Conservation (phyloP, 2,888 invertebrate genomes). For the Hydraecia micacea region DNA sequence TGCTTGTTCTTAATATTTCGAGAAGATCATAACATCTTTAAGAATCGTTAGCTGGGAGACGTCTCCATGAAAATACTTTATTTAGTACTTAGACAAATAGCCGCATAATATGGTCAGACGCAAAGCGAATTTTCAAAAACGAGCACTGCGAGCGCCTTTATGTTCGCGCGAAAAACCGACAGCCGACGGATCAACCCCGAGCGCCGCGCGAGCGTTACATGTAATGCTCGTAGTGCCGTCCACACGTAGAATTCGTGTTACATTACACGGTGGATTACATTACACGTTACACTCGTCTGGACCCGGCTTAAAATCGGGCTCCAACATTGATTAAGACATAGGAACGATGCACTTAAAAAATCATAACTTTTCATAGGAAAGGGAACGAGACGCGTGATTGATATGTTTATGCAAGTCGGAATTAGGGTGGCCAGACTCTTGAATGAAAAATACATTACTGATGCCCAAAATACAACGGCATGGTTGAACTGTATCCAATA, state of each 20-base stretch:
- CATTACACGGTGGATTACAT: no score
- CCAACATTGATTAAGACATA: background rate
- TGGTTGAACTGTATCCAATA: constrained; percentile 42
- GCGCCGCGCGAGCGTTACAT: no score
- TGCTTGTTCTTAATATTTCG: background rate
- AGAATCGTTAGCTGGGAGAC: no score
- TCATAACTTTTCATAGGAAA: background rate
- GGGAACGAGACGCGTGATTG: constrained; percentile 28
- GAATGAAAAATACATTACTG: constrained; percentile 40
- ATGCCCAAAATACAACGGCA: constrained; percentile 27
- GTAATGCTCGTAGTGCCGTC: no score
- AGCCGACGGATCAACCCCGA: no score
- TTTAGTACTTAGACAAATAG: background rate
- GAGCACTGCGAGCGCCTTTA: no score
- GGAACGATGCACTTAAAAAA: constrained; percentile 4
- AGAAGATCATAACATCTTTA: background rate
- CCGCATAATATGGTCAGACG: background rate
- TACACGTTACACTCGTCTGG: no score
- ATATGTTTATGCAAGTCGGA: constrained; percentile 39
- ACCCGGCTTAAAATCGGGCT: background rate
- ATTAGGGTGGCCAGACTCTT: constrained; percentile 34
- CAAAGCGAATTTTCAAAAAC: no score
- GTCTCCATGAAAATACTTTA: background rate
- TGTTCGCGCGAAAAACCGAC: no score
- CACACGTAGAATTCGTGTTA: no score